phyloP scores from a whole-genome alignment of 2,888 invertebrate species.

The Andrena bucephala region DNA sequence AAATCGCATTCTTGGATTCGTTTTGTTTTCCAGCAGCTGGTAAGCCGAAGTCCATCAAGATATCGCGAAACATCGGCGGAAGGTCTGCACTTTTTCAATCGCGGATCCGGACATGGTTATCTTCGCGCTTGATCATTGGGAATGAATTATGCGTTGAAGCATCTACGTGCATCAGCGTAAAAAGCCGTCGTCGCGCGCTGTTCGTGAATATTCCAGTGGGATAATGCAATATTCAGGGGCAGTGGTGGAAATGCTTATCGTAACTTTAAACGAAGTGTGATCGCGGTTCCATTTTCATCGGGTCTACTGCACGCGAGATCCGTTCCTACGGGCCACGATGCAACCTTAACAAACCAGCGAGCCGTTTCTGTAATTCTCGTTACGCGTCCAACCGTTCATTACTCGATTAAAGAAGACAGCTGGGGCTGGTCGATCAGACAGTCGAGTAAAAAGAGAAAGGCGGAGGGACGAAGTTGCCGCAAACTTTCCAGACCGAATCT shows the following conservation, averaged over 20 bases:
- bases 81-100: constrained; percentile 6
- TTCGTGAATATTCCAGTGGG: not conserved
- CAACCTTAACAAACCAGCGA: not conserved
- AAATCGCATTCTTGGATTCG: not conserved
- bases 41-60: not conserved
- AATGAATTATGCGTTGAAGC: constrained; percentile 2
- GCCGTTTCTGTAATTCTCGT: not conserved
- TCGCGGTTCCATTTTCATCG: not conserved
- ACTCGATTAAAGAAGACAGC: not conserved
- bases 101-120: constrained; percentile 4
- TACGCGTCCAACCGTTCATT: not conserved
- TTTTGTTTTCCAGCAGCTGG: not conserved
- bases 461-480: not conserved
- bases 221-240: constrained; percentile 13
- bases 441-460: constrained; percentile 4
- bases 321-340: no score
- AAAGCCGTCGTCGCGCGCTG: not conserved
- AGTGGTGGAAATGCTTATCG: constrained; percentile 10
- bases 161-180: constrained; percentile 3
- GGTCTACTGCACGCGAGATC: no score
- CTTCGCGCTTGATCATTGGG: constrained; percentile 2
- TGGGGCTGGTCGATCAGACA: constrained; percentile 15
- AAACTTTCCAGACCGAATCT: constrained; percentile 9
- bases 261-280: not conserved
- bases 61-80: constrained; percentile 1